Evolutionary conservation across 2,888 invertebrate species (phyloP), one percentile per base, ranked within the genome.

Genomic region (Cepaea hortensis): DNA sequence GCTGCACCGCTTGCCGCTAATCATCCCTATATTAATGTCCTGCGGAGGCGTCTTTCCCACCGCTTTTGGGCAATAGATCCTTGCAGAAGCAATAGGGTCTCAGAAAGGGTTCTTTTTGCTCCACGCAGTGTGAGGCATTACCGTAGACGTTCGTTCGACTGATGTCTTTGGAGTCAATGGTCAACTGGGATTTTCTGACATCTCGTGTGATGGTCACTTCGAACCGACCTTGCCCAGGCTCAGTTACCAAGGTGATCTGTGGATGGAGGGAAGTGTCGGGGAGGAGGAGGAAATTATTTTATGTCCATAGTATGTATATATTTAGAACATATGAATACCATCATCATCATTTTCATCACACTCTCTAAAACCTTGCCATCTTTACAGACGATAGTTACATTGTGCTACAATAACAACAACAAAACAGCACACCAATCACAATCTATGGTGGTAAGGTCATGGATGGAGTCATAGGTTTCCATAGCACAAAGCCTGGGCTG

Each of bases 141-240:
- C 85, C 81, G 48, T 85, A 85, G 5, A n/a, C 55, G 62, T 85
- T 85, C 35, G 81, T 81, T 11, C 85, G 23, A n/a, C 85, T 85
- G 62, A 85, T 75, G 15, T 77, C 85, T 73, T 62, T 85, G 11
- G 18, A 15, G n/a, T 85, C 81, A 7, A 81, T 15, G 7, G 18
- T 20, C 15, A 76, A 50, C 23, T 4, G 4, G 1, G 46, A 20
- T 6, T 20, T 62, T 15, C 11, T 0, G 3, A 81, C 0, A 61
- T 73, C 23, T 13, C 46, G 65, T n/a, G 73, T 48, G 13, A 85
- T 48, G 0, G 85, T 85, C 11, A 81, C 85, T n/a, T 85, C 85
- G 46, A 81, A 85, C 2, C 70, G 62, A 35, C 85, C 85, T 15
- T 4, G 73, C 0, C 81, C 81, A 50, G 85, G 85, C 5, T 72